These are phyloP conservation scores for Premnoplex brunnescens DNA, from an alignment of 2,797 vertebrate genomes.

Conservation along the genomic window DNA sequence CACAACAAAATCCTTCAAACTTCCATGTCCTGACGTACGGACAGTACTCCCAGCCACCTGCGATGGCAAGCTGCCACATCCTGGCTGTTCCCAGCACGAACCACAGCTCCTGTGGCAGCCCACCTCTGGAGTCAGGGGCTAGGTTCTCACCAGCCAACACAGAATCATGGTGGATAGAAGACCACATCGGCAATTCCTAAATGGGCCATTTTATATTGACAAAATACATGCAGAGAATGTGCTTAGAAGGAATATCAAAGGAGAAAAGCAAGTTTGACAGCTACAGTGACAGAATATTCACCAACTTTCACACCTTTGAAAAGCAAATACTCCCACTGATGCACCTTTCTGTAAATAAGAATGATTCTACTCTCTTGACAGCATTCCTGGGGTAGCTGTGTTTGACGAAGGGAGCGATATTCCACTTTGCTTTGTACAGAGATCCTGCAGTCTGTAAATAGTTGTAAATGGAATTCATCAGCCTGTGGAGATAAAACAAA, in stretches of 20 bases:
- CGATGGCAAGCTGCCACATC: background rate
- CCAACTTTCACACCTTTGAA: background rate
- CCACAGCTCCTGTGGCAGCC: background rate
- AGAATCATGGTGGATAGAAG: background rate
- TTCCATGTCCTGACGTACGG: background rate
- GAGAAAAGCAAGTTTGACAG: background rate
- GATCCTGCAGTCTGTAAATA: background rate
- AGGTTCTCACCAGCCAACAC: background rate
- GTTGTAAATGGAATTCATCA: background rate
- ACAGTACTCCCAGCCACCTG: background rate
- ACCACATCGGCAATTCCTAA: background rate
- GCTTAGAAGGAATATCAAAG: background rate
- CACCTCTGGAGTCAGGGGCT: background rate
- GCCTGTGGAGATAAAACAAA: background rate
- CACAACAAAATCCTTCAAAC: background rate
- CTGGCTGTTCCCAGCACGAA: background rate
- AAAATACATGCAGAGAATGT: background rate
- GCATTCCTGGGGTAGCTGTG: background rate
- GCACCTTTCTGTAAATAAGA: background rate
- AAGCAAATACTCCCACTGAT: background rate
- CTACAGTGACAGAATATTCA: background rate
- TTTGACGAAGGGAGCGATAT: background rate
- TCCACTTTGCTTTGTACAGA: background rate
- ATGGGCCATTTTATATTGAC: background rate
- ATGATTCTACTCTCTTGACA: background rate